These are phyloP conservation scores for Portunus trituberculatus DNA, from an alignment of 1,140 invertebrate species.

Conservation along the genomic window DNA sequence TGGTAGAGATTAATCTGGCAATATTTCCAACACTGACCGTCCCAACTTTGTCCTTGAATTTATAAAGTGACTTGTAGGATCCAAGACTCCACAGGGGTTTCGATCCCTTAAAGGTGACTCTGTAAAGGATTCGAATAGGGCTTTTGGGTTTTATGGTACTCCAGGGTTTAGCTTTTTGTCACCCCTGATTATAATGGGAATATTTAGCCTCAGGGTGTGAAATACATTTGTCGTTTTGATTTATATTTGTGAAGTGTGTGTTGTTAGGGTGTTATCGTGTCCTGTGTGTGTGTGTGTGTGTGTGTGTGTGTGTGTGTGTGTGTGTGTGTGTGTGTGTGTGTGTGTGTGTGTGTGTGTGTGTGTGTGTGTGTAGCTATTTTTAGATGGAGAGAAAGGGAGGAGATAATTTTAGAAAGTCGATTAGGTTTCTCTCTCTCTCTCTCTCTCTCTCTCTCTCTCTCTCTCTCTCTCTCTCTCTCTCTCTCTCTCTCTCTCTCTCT, in stretches of 20 bases:
- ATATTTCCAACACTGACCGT: constrained; percentile 31
- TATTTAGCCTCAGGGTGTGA: neutral
- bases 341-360: too few relatives aligned
- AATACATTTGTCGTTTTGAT: constrained; percentile 33
- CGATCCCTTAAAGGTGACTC: neutral
- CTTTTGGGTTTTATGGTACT: constrained; percentile 2
- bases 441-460: too few relatives aligned
- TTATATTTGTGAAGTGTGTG: neutral
- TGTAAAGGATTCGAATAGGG: neutral
- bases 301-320: constrained; percentile 20
- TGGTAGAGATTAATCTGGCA: constrained; percentile 34
- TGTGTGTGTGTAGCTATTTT: too few relatives aligned
- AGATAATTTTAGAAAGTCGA: too few relatives aligned
- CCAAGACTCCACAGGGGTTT: neutral
- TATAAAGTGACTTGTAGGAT: constrained; percentile 11
- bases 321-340: constrained; percentile 20
- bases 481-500: too few relatives aligned
- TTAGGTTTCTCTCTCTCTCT: too few relatives aligned
- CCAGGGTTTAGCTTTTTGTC: neutral
- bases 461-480: too few relatives aligned
- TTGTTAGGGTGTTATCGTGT: neutral
- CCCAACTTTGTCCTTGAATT: neutral
- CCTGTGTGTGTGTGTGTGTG: constrained; percentile 9
- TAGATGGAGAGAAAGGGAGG: too few relatives aligned
- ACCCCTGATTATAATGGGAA: neutral